Base-by-base conservation (phyloP, 2,113 vertebrate species). In the Psilopogon haemacephalus region DNA sequence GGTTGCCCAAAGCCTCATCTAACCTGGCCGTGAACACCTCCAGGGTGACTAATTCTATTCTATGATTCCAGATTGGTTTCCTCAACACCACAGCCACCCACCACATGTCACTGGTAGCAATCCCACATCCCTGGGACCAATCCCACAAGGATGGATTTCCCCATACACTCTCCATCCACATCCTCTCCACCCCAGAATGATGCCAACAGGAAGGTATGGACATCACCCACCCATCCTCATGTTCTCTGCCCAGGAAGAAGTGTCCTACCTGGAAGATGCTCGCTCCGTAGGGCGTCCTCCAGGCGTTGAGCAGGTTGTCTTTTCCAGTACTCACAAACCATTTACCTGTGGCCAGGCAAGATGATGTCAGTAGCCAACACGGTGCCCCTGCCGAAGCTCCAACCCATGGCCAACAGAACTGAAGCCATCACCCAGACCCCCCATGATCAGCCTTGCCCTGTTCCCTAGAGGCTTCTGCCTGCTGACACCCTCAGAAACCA, bases 301-400 rank as follows among this genome's bases (percentile, higher is more conserved):
- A 99, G 88, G 99, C 99, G 6, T 99, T 99, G 92, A 99, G 98
- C 67, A 99, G 98, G 97, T 99, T 99, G 97, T 99, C 99, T 88
- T 99, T 99, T 63, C 99, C 99, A 6, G 99, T 99, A 96, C 99
- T 99, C 97, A 99, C 99, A 67, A 99, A 99, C 99, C 99, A 99
- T 97, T 99, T 99, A 71, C 99, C 99, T 99, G 86, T 0, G 2
- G 35, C 14, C 0, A 0, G 50, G 58, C 72, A 48, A 52, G 9
- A 7, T 0, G 1, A 55, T 2, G 12, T 96, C 54, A 95, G 75
- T 19, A 6, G 56, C 20, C 0, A 2, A 9, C 38, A 28, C 40
- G 1, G 48, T 14, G 30, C n/a, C 2, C 1, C 18, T 11, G 24
- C 3, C 18, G n/a, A 7, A 30, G 8, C 10, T 30, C 23, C 42